phyloP scores from a whole-genome alignment of 1,140 invertebrate species.

The Ips nitidus region DNA sequence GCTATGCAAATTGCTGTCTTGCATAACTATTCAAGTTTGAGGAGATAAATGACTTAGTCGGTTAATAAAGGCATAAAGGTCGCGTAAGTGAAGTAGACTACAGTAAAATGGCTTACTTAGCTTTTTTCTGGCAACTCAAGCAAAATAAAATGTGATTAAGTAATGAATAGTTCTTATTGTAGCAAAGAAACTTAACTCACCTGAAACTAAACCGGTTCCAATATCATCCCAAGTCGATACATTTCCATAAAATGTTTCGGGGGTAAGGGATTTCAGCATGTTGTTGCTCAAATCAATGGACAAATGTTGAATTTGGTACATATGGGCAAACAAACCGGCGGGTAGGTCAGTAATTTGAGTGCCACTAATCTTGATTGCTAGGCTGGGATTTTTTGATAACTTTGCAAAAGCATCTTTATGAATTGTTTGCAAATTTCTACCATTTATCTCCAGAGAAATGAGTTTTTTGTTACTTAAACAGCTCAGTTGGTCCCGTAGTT shows the following conservation, averaged over 20 bases:
- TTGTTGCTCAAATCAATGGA: slow-evolving; percentile 80
- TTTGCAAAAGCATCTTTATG: slow-evolving; percentile 70
- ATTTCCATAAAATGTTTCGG: slow-evolving; percentile 82
- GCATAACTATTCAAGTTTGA: slow-evolving; percentile 5
- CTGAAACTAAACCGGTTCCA: slow-evolving; percentile 76
- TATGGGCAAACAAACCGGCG: slow-evolving; percentile 71
- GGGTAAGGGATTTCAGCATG: slow-evolving; percentile 74
- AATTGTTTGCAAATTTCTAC: slow-evolving; percentile 67
- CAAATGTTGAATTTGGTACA: slow-evolving; percentile 77
- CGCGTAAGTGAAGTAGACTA: neutral
- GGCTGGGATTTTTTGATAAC: slow-evolving; percentile 63
- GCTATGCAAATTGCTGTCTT: slow-evolving; percentile 11
- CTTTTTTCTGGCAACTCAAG: too few relatives aligned
- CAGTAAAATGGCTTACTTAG: too few relatives aligned
- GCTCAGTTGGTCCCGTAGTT: slow-evolving; percentile 70
- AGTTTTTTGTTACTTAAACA: slow-evolving; percentile 74
- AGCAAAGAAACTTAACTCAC: slow-evolving; percentile 52
- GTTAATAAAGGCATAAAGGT: neutral
- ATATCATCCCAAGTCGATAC: slow-evolving; percentile 79
- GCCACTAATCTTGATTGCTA: slow-evolving; percentile 73
- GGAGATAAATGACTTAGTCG: slow-evolving; percentile 6
- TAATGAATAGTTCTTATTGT: too few relatives aligned
- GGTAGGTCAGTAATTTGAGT: slow-evolving; percentile 76
- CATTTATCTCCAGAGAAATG: slow-evolving; percentile 76
- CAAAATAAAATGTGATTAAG: too few relatives aligned